Evolutionary conservation across 2,113 vertebrate species (phyloP).

Genomic region (Gnathonemus longibarbis): DNA sequence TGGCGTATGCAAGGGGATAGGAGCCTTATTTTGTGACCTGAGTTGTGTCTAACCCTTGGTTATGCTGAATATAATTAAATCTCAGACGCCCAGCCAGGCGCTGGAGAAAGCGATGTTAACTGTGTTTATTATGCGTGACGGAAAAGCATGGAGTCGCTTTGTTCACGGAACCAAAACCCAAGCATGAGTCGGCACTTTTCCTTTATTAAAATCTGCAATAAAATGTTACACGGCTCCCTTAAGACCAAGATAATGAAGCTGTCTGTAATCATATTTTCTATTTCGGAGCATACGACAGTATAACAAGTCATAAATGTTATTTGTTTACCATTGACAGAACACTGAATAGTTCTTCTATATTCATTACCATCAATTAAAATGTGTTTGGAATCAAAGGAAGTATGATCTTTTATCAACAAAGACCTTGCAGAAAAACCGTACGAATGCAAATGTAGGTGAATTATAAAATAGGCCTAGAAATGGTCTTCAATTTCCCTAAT

Average conservation of each 20-base stretch:
- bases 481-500: background rate
- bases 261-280: background rate
- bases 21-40: background rate
- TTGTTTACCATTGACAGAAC: background rate
- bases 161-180: background rate
- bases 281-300: background rate
- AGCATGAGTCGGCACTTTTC: background rate
- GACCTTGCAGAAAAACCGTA: background rate
- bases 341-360: background rate
- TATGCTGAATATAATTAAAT: background rate
- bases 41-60: background rate
- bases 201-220: background rate
- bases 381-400: background rate
- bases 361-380: background rate
- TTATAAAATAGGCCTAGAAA: background rate
- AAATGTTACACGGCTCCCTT: background rate
- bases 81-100: background rate
- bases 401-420: background rate
- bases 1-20: background rate
- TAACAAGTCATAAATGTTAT: background rate
- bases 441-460: background rate
- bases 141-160: background rate
- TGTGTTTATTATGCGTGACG: background rate
- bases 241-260: background rate
- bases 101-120: background rate